Evolutionary conservation across 2,888 invertebrate genomes (phyloP).

Genomic region (Rhyacophila evoluta): DNA sequence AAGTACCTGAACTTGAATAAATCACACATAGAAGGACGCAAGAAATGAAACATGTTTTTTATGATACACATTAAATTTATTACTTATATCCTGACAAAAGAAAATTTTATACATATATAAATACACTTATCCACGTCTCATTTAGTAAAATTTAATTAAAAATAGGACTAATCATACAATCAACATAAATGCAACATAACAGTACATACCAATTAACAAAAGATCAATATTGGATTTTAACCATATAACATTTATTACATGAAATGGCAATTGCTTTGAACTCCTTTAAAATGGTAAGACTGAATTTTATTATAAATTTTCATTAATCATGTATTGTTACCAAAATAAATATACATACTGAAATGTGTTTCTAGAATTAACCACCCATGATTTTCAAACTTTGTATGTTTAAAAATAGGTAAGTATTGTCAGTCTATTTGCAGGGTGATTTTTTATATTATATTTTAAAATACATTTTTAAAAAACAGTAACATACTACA

Average conservation of each 20-base stretch:
- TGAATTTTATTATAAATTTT: background rate
- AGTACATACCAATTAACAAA: background rate
- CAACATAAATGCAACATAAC: slow-evolving; percentile 8
- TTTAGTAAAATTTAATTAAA: background rate
- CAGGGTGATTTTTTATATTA: no score
- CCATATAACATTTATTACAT: background rate
- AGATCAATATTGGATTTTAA: background rate
- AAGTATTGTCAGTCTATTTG: no score
- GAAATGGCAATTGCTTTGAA: background rate
- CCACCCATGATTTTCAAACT: no score
- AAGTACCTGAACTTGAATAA: no score
- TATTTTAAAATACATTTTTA: no score
- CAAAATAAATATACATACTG: background rate
- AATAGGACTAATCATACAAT: background rate
- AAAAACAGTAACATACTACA: no score
- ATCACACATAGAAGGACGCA: no score
- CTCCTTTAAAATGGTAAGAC: background rate
- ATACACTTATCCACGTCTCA: background rate
- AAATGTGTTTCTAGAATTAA: no score
- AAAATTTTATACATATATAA: background rate
- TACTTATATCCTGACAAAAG: background rate
- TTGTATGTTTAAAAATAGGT: no score
- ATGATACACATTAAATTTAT: slow-evolving; percentile 5
- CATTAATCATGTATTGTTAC: background rate
- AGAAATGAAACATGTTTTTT: background rate